Base-by-base conservation (phyloP, 2,888 invertebrate species). In the Alsophila aescularia region DNA sequence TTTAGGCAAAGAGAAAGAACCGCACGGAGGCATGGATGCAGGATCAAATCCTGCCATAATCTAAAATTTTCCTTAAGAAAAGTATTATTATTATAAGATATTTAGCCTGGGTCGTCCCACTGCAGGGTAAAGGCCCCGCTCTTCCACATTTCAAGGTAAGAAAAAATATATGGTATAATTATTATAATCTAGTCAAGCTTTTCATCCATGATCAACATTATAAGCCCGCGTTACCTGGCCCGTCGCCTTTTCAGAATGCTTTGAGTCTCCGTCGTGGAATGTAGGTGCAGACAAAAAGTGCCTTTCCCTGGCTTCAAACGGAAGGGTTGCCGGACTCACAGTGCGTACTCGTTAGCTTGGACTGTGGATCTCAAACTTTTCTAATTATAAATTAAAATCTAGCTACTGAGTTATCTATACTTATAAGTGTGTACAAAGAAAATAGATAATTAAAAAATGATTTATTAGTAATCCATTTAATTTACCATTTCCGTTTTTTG, bases 271-370 rank as follows among this genome's bases (percentile, higher is more conserved):
- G 80, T 79, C 65, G 71, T 62, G 69, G 89, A 86, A 90, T 89
- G 85, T 82, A 83, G 79, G 82, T 79, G 79, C 81, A 81, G 79
- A 79, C 84, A 87, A 89, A 90, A 87, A 87, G 78, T 83, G 77
- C 80, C 79, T 73, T 69, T 67, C 69, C 54, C 59, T 64, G 70
- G 80, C 79, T 81, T 85, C 86, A 86, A 87, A 87, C 87, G 80
- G 70, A 79, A 83, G 85, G 87, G 87, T 82, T 75, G 76, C 74
- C 73, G 77, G 79, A 78, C 82, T 72, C 67, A 61, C 55, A 29
- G 70, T 75, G 75, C 69, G 72, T 73, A 70, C 83, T 86, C 84
- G 85, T 84, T 87, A 86, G 75, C 78, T 63, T 44, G 45, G 47
- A 1, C 73, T 64, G 49, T 5, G 73, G 21, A 49, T 67, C 70